Base-by-base conservation (phyloP, 2,797 vertebrate species). In the Spinibarbus caldwelli region DNA sequence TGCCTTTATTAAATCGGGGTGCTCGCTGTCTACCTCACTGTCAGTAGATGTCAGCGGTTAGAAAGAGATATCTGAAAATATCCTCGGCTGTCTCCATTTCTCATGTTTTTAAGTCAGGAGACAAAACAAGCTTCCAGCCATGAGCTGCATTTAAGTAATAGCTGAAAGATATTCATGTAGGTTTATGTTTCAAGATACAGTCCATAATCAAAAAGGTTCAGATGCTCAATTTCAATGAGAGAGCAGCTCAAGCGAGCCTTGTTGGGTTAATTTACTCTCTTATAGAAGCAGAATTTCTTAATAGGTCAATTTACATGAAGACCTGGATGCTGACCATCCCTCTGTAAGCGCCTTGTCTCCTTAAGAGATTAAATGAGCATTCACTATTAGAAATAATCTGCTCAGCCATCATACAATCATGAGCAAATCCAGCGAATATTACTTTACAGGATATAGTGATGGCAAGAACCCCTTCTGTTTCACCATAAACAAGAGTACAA, bases 21-120 rank as follows among this genome's bases (percentile, higher is more conserved):
- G 31, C 78, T 57, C 1, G 5, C 41, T 81, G 90, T 86, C 81
- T 71, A 82, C 67, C 83, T 90, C 89, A 90, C 92, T 87, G 87
- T 88, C 82, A 90, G 88, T 81, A 90, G 86, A 90, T 88, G 2
- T 4, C 23, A 36, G 78, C 14, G n/a, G 45, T 45, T 83, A 80
- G 70, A 57, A 49, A 78, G 23, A 38, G 31, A 49, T 64, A 5
- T 76, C 47, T 77, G 34, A 77, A 84, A 84, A 84, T 70, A 70
- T 34, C 21, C 21, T 52, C 9, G 0, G 19, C 57, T 59, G 38
- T 72, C 34, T 76, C 5, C 3, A 41, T 57, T 76, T 38, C 21
- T 36, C 43, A 8, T 19, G 34, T 57, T 29, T 19, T 29, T 49
- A 76, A 41, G 34, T 45, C 10, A 54, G 57, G 19, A 36, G 14